Base-by-base conservation (phyloP, 1,140 invertebrate species). In the Drosophila malerkotliana region DNA sequence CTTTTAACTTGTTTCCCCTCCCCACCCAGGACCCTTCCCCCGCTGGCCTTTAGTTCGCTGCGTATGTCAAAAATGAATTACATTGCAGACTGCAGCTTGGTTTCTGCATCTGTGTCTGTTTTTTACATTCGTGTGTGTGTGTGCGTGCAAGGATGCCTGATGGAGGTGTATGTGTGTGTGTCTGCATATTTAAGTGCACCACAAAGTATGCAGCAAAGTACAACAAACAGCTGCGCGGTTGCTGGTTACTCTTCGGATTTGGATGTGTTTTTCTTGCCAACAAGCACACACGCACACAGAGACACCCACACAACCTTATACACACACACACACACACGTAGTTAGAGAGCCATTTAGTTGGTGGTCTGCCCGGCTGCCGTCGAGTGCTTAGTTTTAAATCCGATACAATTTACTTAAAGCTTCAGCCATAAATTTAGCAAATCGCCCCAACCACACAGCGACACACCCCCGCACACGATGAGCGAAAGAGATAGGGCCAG, bases 191-290 rank as follows among this genome's bases (percentile, higher is more conserved):
- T 80, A 72, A 84, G 80, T 67, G 58, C 77, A 67, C 81, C 80
- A 48, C 80, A 84, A 84, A 84, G 80, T 85, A 84, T 85, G 77
- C 81, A 84, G 77, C 77, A 85, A 80, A 76, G 80, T 85, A 85
- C 82, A 80, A 80, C 80, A 80, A 80, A 77, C 80, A 74, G 72
- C 67, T 85, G 80, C 63, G 58, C 71, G 71, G 53, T 52, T 28
- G 32, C 34, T 66, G 68, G 45, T 78, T 76, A 47, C 69, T 75
- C 47, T 75, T 75, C 49, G 62, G 72, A 75, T 75, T 75, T 75
- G 54, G 55, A 41, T 75, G 72, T 75, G 72, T 75, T 74, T 74
- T 67, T 48, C 54, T 24, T 48, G 18, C 54, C 61, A 58, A 41
- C 61, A 51, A 30, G 21, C 3, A 47, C 58, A 52, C 41, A 44